These are phyloP conservation scores for Actinostola sp. DNA, from an alignment of 92 coral and sea anemone species.

Conservation along the genomic window DNA sequence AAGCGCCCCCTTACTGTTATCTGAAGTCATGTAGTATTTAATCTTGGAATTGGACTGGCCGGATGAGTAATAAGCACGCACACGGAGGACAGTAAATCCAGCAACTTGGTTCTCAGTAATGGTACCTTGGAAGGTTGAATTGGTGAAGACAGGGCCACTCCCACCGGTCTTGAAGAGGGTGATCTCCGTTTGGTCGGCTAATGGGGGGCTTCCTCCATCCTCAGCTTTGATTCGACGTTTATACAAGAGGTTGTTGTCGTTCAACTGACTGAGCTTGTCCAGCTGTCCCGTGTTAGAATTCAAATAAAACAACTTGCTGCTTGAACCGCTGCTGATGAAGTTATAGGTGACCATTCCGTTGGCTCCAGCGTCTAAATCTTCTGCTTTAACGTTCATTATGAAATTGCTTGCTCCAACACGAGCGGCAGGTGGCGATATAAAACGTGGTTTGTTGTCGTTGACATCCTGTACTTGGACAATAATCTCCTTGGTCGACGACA, in stretches of 20 bases:
- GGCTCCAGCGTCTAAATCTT: slow-evolving; percentile 69
- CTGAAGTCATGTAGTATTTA: slow-evolving; percentile 78
- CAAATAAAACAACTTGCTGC: slow-evolving; percentile 47
- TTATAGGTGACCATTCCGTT: slow-evolving; percentile 71
- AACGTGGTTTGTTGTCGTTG: slow-evolving; percentile 88
- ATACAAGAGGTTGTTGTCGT: slow-evolving; percentile 36
- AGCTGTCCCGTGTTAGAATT: slow-evolving; percentile 63
- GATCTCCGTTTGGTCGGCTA: slow-evolving; percentile 40
- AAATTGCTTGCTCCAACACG: slow-evolving; percentile 44
- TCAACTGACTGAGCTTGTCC: slow-evolving; percentile 25
- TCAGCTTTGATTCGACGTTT: slow-evolving; percentile 57
- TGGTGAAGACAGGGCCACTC: slow-evolving; percentile 68
- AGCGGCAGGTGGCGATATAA: slow-evolving; percentile 83
- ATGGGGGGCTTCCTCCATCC: slow-evolving; percentile 69
- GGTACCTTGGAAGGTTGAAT: slow-evolving; percentile 51
- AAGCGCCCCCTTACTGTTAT: slow-evolving; percentile 79
- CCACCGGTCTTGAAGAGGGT: slow-evolving; percentile 74
- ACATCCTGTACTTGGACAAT: slow-evolving; percentile 65
- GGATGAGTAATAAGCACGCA: slow-evolving; percentile 57
- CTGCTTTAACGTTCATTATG: slow-evolving; percentile 71
- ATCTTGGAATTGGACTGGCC: slow-evolving; percentile 34
- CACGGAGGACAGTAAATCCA: slow-evolving; percentile 65
- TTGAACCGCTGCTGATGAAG: slow-evolving; percentile 39
- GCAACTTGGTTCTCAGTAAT: slow-evolving; percentile 61
- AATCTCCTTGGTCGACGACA: slow-evolving; percentile 64